A percentile compares a stretch with the other conserved stretches of the same genome.
These are phyloP conservation scores for Heterodera schachtii DNA, from an alignment of 1,140 invertebrate genomes.

Conservation along the genomic window DNA sequence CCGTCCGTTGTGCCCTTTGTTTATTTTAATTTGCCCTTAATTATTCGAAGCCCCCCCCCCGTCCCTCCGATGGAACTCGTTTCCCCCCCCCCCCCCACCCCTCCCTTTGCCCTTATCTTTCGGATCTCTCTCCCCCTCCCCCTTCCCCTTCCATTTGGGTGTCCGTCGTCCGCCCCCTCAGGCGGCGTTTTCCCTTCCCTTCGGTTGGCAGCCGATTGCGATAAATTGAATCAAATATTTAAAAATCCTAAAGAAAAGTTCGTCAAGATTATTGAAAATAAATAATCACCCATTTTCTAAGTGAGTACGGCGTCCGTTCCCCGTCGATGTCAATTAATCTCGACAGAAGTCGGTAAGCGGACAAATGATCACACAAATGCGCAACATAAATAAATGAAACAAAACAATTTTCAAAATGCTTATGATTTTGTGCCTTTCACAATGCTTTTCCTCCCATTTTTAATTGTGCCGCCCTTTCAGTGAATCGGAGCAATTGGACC, in stretches of 20 bases:
- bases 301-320: constrained; percentile 35
- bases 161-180: constrained; percentile 2
- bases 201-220: not conserved
- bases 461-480: not conserved
- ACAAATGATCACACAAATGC: constrained; percentile 8
- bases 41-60: too few relatives aligned
- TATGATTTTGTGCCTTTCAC: too few relatives aligned
- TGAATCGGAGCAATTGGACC: constrained; percentile 34
- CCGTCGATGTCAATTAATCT: constrained; percentile 58
- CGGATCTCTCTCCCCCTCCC: not conserved
- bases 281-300: constrained; percentile 13
- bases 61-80: not conserved
- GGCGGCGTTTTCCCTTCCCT: constrained; percentile 13
- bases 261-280: not conserved
- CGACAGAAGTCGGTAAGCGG: constrained; percentile 53
- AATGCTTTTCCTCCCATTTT: not conserved
- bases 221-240: not conserved
- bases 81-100: too few relatives aligned
- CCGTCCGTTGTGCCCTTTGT: too few relatives aligned
- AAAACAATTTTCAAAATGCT: too few relatives aligned
- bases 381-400: too few relatives aligned
- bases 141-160: constrained; percentile 1
- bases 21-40: not conserved
- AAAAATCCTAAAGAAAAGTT: not conserved
- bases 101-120: not conserved